Evolutionary conservation across 2,113 vertebrate species (phyloP).

Genomic region (Poicephalus gulielmi): DNA sequence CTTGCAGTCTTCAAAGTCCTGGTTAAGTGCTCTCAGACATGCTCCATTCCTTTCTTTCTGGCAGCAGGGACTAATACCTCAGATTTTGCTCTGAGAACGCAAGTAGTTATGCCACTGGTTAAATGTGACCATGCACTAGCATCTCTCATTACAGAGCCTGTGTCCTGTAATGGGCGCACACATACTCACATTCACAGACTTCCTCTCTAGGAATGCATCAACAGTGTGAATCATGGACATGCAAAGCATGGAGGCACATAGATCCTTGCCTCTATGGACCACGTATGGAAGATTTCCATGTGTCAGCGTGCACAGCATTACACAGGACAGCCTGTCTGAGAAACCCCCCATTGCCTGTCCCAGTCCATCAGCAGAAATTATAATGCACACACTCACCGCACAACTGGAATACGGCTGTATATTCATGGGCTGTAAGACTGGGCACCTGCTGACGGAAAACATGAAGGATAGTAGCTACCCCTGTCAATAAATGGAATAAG

Average conservation of each 20-base stretch:
- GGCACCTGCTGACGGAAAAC: not conserved
- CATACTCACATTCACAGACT: not conserved
- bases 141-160: not conserved
- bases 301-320: not conserved
- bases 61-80: not conserved
- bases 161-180: not conserved
- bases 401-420: accelerated
- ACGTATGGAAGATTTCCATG: not conserved
- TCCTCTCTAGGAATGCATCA: not conserved
- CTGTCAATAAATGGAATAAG: not conserved
- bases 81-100: not conserved
- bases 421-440: not conserved
- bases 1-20: not conserved
- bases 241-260: not conserved
- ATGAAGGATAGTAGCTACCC: not conserved
- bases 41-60: not conserved
- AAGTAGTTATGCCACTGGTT: not conserved
- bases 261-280: not conserved
- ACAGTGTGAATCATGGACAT: not conserved
- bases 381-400: accelerated
- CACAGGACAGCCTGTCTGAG: not conserved
- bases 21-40: not conserved
- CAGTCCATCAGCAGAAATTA: not conserved
- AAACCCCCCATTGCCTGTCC: not conserved
- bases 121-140: accelerated